Evolutionary conservation across 2,888 invertebrate species (phyloP).

Genomic region (Sthenelais limicola): DNA sequence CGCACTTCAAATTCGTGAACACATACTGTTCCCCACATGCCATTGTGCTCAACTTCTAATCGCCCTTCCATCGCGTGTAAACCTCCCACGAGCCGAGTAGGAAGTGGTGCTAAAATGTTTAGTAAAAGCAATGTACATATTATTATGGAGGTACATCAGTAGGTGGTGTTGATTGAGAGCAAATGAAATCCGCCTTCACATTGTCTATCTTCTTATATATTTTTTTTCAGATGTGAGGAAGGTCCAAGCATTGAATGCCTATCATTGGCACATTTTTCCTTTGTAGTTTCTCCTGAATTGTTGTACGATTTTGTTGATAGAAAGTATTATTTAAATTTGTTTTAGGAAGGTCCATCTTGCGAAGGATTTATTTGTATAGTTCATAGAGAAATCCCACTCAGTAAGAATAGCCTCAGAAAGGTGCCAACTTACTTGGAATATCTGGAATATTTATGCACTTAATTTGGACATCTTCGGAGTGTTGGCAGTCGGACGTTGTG

Average conservation of each 20-base stretch:
- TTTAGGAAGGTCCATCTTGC: too few species aligned
- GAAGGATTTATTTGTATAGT: too few species aligned
- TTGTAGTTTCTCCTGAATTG: too few species aligned
- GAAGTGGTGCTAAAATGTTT: conserved; percentile 2
- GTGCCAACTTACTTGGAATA: conserved; percentile 12
- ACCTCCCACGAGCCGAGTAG: background rate
- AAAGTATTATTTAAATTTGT: too few species aligned
- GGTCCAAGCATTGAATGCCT: too few species aligned
- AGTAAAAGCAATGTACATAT: background rate
- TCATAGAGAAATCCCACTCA: too few species aligned
- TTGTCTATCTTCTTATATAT: too few species aligned
- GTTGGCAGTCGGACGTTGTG: background rate
- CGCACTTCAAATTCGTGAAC: background rate
- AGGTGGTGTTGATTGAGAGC: background rate
- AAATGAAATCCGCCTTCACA: background rate
- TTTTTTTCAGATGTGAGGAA: too few species aligned
- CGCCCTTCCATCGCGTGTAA: background rate
- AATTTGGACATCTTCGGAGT: conserved; percentile 27
- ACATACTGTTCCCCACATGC: conserved; percentile 4
- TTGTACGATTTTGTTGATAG: too few species aligned
- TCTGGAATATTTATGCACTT: conserved; percentile 1
- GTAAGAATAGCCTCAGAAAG: too few species aligned
- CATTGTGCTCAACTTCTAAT: background rate
- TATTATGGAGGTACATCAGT: background rate
- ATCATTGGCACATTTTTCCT: too few species aligned